Percentiles rank a stretch among this genome's conserved stretches.
phyloP scores from a whole-genome alignment of 92 coral and sea anemone species.

The Parazoanthus darwini region DNA sequence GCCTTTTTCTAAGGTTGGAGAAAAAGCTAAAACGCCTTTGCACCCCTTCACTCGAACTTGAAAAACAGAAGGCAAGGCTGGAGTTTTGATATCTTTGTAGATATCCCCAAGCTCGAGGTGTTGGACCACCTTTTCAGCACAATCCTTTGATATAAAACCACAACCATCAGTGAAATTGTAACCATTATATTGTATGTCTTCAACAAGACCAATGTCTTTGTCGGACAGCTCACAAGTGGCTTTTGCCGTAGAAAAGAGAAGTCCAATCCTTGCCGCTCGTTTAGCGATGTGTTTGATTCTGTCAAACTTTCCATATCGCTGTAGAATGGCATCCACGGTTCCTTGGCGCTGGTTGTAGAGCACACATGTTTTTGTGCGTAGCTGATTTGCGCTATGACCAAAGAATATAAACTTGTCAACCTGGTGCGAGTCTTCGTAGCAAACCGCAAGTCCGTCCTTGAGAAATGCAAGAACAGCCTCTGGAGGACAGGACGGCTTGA shows the following conservation, averaged over 20 bases:
- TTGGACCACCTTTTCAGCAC: constrained; percentile 52
- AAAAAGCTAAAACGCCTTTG: constrained; percentile 77
- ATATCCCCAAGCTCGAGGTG: constrained; percentile 48
- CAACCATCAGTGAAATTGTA: constrained; percentile 92
- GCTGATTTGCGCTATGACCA: constrained; percentile 87
- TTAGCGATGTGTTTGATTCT: constrained; percentile 72
- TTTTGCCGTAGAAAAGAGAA: constrained; percentile 82
- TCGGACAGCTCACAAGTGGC: constrained; percentile 48
- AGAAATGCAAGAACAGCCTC: constrained; percentile 64
- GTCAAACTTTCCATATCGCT: constrained; percentile 70
- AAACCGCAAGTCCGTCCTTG: constrained; percentile 51
- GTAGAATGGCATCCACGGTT: constrained; percentile 58
- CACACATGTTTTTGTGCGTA: constrained; percentile 71
- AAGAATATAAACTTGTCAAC: constrained; percentile 59
- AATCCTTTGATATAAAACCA: constrained; percentile 69
- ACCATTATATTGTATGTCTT: constrained; percentile 61
- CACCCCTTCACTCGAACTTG: constrained; percentile 90
- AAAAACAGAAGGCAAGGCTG: constrained; percentile 76
- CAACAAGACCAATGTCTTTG: constrained; percentile 58
- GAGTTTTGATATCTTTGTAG: constrained; percentile 54
- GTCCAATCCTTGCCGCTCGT: constrained; percentile 85
- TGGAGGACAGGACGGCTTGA: constrained; percentile 50
- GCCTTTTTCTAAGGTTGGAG: constrained; percentile 58
- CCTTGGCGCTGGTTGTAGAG: constrained; percentile 69
- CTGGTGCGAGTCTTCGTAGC: constrained; percentile 11